Percentiles rank a stretch among this genome's conserved stretches.
phyloP scores from a whole-genome alignment of 1,140 invertebrate species.

The Amyelois transitella region DNA sequence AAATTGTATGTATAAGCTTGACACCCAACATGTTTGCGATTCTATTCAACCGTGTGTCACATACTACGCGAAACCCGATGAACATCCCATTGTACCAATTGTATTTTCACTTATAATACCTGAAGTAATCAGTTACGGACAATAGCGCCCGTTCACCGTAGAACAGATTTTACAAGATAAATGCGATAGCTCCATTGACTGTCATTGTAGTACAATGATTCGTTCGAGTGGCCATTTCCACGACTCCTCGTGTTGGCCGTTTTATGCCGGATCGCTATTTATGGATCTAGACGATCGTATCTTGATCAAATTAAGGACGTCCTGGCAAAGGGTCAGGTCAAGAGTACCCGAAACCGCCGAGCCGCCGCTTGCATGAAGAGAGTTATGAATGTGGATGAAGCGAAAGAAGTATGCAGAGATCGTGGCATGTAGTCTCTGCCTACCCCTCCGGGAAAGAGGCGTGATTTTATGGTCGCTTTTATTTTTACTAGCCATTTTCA shows the following conservation, averaged over 20 bases:
- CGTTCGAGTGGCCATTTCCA: constrained; percentile 13
- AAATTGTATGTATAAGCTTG: not conserved
- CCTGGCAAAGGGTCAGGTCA: no score
- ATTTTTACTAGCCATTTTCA: no score
- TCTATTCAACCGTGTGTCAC: not conserved
- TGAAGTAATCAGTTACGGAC: constrained; percentile 20
- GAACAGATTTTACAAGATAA: constrained; percentile 20
- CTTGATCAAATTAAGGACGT: no score
- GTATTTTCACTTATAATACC: constrained; percentile 19
- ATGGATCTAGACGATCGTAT: no score
- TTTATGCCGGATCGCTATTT: not conserved
- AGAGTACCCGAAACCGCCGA: no score
- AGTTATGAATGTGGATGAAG: no score
- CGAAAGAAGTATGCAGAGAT: no score
- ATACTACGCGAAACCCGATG: not conserved
- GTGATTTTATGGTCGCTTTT: no score
- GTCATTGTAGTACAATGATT: constrained; percentile 9
- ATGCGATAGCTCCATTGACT: constrained; percentile 5
- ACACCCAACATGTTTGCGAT: not conserved
- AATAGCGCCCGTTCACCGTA: constrained; percentile 13
- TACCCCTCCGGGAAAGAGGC: no score
- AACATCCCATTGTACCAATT: constrained; percentile 12
- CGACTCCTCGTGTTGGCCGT: constrained; percentile 2
- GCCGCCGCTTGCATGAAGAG: no score
- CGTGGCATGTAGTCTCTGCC: no score